Conservation (phyloP, 2,888 invertebrate genomes). For the Lasioglossum figueresi region DNA sequence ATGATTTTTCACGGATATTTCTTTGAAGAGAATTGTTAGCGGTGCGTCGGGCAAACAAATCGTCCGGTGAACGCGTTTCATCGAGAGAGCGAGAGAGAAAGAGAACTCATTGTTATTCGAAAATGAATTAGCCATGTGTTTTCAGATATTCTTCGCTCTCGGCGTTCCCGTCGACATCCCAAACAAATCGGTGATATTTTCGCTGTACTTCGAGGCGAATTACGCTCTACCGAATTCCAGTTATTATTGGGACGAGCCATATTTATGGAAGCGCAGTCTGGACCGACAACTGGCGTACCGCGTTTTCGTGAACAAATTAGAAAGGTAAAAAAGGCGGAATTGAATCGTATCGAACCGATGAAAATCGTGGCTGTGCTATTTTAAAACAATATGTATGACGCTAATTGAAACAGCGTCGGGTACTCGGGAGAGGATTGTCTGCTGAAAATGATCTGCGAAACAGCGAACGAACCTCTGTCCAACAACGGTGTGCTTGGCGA, state of each 20-base stretch:
- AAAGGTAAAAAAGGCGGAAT: slow-evolving; percentile 84
- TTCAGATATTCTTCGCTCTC: slow-evolving; percentile 88
- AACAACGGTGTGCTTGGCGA: slow-evolving; percentile 88
- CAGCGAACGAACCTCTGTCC: slow-evolving; percentile 84
- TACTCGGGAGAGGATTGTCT: slow-evolving; percentile 87
- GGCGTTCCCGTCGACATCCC: slow-evolving; percentile 89
- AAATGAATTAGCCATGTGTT: neutral
- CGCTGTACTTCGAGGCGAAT: slow-evolving; percentile 91
- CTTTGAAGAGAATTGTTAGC: no score
- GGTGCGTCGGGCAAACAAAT: neutral
- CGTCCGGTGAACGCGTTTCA: slow-evolving; percentile 3
- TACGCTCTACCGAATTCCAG: slow-evolving; percentile 86
- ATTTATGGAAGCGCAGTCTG: slow-evolving; percentile 82
- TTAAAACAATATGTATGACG: neutral
- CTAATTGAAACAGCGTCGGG: slow-evolving; percentile 76
- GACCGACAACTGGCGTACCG: slow-evolving; percentile 86
- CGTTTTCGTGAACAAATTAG: slow-evolving; percentile 85
- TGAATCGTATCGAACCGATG: neutral
- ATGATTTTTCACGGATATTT: no score
- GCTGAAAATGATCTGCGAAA: slow-evolving; percentile 88
- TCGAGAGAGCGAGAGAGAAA: neutral
- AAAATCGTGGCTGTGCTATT: neutral
- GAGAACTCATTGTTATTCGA: neutral
- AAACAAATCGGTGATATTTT: slow-evolving; percentile 89
- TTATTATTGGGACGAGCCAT: slow-evolving; percentile 62